Base-by-base conservation (phyloP, 2,113 vertebrate species). In the Mormyrus iriodes region DNA sequence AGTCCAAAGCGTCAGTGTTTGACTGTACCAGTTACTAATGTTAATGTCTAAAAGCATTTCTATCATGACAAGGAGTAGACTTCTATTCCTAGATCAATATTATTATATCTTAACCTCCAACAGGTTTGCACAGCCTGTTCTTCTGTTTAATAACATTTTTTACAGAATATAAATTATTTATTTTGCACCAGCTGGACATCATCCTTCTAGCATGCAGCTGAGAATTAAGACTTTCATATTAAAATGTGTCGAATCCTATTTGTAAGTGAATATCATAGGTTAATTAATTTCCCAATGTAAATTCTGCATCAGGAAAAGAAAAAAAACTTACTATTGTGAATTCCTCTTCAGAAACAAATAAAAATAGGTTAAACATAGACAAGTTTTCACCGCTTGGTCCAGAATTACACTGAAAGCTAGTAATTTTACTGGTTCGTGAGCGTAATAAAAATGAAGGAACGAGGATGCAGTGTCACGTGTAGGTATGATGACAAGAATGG, bases 11-110 rank as follows among this genome's bases (percentile, higher is more conserved):
- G 76, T 83, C 17, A 69, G 87, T 88, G 76, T 58, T 44, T 84
- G 39, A 86, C 52, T 89, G 61, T 35, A 55, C 84, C 89, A 55
- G 4, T 89, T 69, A 87, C 89, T 86, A 89, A 89, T 87, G 35
- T 79, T 89, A 86, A 89, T 27, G 83, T 89, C 44, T 69, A 69
- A 86, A 51, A 27, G 58, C 84, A 51, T 24, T 65, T 51, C 86
- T 76, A 24, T 79, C 42, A 65, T 24, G 58, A 89, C 83, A 51
- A 86, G 82, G 84, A 55, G 83, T 86, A 85, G 46, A 58, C 4
- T 19, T 76, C 79, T 58, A 65, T 65, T 51, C 85, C 83, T 42
- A 87, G 85, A 21, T 52, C 21, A 76, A 24, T 44, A 27, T 76
- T 89, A 39, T 86, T 83, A 53, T 49, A 58, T 76, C 48, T 73